Evolutionary conservation across 2,797 vertebrate genomes (phyloP), one percentile per base, ranked within the genome.

Genomic region (Ceryle rudis): DNA sequence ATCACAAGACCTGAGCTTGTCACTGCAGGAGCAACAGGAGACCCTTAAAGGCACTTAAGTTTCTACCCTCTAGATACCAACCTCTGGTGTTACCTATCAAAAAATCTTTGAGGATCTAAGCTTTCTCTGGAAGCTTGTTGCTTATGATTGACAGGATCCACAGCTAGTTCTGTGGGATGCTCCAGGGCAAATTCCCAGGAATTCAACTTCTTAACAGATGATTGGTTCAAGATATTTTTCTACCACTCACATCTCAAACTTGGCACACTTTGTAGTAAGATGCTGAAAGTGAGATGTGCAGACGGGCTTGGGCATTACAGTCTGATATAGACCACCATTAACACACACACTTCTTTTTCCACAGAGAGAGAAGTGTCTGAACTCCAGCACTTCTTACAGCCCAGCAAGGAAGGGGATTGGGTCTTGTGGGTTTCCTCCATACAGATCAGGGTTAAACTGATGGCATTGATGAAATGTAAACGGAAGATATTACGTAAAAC

Each of bases 381-480:
- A 69, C 29, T 46, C 29, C 52, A 29, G 4, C 37, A 39, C 5
- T 42, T 84, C 37, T 78, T 86, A 52, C 16, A 91, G 35, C 8
- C 42, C 66, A 85, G 52, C 25, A 87, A 64, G 67, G 86, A 73
- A 62, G 46, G 41, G 12, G 31, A 41, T 13, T 82, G 35, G 18
- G 19, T 92, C 47, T 74, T 91, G 25, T 67, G 71, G 20, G 23
- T 28, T 96, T 60, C 47, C 51, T 93, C 52, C 21, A 14, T 49
- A 49, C 71, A 86, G 78, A n/a, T 64, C 81, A 89, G 92, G 86
- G 90, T 94, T 96, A 94, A 97, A 80, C 9, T 33, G 57, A 86
- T 25, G 41, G 67, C 89, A 80, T 28, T 92, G 86, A 57, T 85
- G 74, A 95, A 92, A 94, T 94, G 93, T 57, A 96, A 96, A 96